Percentiles rank a stretch among this genome's conserved stretches.
phyloP scores from a whole-genome alignment of 2,113 vertebrate genomes.

The Porphyrio hochstetteri region DNA sequence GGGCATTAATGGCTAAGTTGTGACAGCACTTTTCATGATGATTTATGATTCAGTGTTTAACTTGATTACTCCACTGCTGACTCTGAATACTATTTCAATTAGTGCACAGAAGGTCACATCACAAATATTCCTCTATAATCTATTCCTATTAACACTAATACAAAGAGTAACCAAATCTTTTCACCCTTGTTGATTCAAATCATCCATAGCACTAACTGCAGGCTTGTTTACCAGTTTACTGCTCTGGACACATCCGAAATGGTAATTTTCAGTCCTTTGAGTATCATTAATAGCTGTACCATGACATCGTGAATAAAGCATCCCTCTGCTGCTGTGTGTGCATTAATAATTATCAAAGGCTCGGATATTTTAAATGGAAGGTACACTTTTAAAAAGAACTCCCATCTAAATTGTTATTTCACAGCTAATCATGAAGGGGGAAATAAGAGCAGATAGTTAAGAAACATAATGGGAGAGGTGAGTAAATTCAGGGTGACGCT shows the following conservation, averaged over 20 bases:
- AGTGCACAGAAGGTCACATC: slow-evolving; percentile 99
- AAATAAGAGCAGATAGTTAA: background rate
- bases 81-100: slow-evolving; percentile 99
- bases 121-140: slow-evolving; percentile 99
- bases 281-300: slow-evolving; percentile 90
- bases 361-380: slow-evolving; percentile 63
- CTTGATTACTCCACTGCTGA: slow-evolving; percentile 99
- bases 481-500: background rate
- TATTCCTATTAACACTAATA: slow-evolving; percentile 99
- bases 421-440: slow-evolving; percentile 50
- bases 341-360: slow-evolving; percentile 75
- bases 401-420: slow-evolving; percentile 62
- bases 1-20: slow-evolving; percentile 95
- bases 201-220: slow-evolving; percentile 95
- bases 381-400: slow-evolving; percentile 55
- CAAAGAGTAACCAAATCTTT: slow-evolving; percentile 99
- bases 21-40: slow-evolving; percentile 99
- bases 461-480: background rate
- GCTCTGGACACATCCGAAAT: slow-evolving; percentile 91
- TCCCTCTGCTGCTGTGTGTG: slow-evolving; percentile 77
- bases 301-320: slow-evolving; percentile 84
- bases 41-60: slow-evolving; percentile 99
- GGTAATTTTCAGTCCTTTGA: slow-evolving; percentile 90
- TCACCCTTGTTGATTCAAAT: slow-evolving; percentile 99
- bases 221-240: slow-evolving; percentile 98